Conservation (phyloP, 2,797 vertebrate genomes). For the Manis crassicaudata region DNA sequence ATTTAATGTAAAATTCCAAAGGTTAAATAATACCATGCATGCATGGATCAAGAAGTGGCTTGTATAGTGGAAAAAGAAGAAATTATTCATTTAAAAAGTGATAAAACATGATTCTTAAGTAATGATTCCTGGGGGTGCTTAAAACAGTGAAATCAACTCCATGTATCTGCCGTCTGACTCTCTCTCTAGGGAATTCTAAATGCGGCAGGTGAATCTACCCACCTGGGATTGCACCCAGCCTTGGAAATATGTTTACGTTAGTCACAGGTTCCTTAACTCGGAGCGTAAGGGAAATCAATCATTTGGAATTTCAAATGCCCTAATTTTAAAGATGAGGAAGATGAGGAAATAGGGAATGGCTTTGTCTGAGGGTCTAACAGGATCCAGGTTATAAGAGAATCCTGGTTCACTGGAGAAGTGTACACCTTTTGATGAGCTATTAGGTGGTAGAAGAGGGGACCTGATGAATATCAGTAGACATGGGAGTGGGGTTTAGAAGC, state of each 20-base stretch:
- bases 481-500: background rate
- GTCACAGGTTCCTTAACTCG: background rate
- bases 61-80: fast-evolving
- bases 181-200: background rate
- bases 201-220: fast-evolving
- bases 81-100: background rate
- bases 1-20: background rate
- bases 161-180: fast-evolving
- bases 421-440: background rate
- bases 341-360: background rate
- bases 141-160: background rate
- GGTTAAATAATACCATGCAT: background rate
- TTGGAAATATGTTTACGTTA: background rate
- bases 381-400: fast-evolving
- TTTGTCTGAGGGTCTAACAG: background rate
- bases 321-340: background rate
- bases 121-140: background rate
- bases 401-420: fast-evolving
- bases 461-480: fast-evolving
- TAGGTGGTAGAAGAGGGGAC: background rate
- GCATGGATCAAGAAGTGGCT: background rate
- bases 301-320: too few relatives aligned
- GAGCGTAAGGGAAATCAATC: background rate
- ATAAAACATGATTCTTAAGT: background rate
- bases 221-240: fast-evolving